Evolutionary conservation across 1,140 invertebrate species (phyloP), one percentile per base, ranked within the genome.

Genomic region (Zophobas morio): DNA sequence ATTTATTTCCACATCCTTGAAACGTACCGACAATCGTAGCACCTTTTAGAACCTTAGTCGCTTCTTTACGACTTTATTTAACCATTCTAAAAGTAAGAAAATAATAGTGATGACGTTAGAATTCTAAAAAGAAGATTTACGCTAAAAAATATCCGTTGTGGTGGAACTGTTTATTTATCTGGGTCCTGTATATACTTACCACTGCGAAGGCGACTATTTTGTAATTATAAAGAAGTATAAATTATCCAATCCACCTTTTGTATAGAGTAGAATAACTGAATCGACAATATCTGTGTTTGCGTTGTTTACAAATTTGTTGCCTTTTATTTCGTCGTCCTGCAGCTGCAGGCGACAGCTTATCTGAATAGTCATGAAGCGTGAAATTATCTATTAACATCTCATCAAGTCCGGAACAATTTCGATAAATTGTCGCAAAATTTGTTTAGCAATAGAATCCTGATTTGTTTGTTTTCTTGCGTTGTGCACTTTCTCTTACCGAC

Each of bases 401-500:
- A 39, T 47, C 74, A 75, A 75, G 39, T 66, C 36, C 60, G 47
- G 34, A 37, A 66, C 49, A 56, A 75, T 56, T 75, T 75, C 60
- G 73, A 60, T 54, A 75, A 70, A 70, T 47, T 70, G 36, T 63
- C 6, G 46, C 32, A 70, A 47, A 47, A 0, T 8, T 70, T 70
- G 6, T 8, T 46, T 46, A 3, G 42, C 3, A 46, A 36, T 60
- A 60, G 36, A 60, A 36, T 34, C 36, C 2, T 2, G 3, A n/a
- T 66, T 35, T 2, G 46, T 71, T 71, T 66, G 1, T 36, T 66
- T 40, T 71, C 47, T 33, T 8, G 49, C 35, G 20, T 20, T 20
- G 20, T 79, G 81, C 81, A 81, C 81, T 75, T 74, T 46, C 3
- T 80, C 80, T 81, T 81, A 20, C 20, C 20, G 81, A 81, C 81